Conservation (phyloP, 2,888 invertebrate species). For the Conomelus anceps region DNA sequence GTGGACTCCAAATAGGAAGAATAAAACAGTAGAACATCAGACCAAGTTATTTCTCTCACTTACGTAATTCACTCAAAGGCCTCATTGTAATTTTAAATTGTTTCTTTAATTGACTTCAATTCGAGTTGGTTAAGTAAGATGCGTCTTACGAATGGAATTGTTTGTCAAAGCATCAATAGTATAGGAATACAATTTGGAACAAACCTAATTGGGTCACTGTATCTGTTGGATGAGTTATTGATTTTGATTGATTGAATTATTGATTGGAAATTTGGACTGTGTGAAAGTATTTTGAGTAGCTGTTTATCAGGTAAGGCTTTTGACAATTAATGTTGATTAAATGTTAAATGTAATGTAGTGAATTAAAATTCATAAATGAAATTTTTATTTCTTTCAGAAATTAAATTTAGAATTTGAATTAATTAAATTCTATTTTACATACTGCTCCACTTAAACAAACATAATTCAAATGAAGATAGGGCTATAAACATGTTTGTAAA, state of each 20-base stretch:
- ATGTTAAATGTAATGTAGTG: too few species aligned
- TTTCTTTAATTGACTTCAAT: not conserved
- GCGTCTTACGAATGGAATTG: not conserved
- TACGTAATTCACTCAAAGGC: not conserved
- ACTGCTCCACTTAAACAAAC: too few species aligned
- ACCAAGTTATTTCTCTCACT: not conserved
- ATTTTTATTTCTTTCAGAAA: too few species aligned
- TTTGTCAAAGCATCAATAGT: not conserved
- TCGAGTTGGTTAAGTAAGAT: not conserved
- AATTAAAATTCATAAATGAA: too few species aligned
- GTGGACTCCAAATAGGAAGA: not conserved
- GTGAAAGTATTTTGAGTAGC: too few species aligned
- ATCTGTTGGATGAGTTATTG: not conserved
- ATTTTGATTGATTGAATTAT: not conserved
- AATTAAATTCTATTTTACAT: too few species aligned
- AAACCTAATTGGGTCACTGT: not conserved
- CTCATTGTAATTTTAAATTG: not conserved
- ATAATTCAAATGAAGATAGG: too few species aligned
- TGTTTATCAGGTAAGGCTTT: too few species aligned
- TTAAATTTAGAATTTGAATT: too few species aligned
- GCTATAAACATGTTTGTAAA: too few species aligned
- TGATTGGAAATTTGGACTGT: too few species aligned
- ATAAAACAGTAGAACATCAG: not conserved
- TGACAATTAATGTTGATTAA: too few species aligned
- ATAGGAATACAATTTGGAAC: not conserved